phyloP scores from a whole-genome alignment of 2,888 invertebrate species.

The Rotaria macrura region DNA sequence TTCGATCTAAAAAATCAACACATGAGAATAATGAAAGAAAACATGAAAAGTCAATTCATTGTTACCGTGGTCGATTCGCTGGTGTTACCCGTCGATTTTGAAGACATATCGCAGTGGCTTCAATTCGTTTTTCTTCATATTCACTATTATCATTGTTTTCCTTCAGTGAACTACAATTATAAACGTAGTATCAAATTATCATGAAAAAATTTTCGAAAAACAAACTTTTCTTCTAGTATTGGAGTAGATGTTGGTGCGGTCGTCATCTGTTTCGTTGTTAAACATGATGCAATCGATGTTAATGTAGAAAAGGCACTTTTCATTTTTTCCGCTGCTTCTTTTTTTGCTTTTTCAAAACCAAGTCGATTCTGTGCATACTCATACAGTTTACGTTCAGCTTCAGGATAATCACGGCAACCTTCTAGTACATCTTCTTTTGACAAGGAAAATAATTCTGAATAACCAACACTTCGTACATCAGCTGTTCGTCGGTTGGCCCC shows the following conservation, averaged over 20 bases:
- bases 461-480: constrained; percentile 42
- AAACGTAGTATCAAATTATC: neutral
- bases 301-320: neutral
- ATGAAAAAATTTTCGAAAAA: neutral
- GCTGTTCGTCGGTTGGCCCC: constrained; percentile 60
- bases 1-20: neutral
- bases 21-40: neutral
- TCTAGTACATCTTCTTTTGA: constrained; percentile 41
- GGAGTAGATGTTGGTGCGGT: neutral
- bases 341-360: neutral
- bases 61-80: neutral
- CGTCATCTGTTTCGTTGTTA: neutral
- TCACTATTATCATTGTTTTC: neutral
- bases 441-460: constrained; percentile 41
- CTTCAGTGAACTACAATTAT: neutral
- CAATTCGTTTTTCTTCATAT: neutral
- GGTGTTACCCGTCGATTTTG: neutral
- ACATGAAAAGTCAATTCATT: neutral
- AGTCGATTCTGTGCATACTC: constrained; percentile 10
- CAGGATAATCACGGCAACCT: constrained; percentile 34
- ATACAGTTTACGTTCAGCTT: constrained; percentile 27
- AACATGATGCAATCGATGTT: neutral
- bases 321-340: constrained; percentile 1
- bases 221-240: neutral
- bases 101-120: neutral